Base-by-base conservation (phyloP, 2,113 vertebrate genomes). In the Hiodon tergisus region DNA sequence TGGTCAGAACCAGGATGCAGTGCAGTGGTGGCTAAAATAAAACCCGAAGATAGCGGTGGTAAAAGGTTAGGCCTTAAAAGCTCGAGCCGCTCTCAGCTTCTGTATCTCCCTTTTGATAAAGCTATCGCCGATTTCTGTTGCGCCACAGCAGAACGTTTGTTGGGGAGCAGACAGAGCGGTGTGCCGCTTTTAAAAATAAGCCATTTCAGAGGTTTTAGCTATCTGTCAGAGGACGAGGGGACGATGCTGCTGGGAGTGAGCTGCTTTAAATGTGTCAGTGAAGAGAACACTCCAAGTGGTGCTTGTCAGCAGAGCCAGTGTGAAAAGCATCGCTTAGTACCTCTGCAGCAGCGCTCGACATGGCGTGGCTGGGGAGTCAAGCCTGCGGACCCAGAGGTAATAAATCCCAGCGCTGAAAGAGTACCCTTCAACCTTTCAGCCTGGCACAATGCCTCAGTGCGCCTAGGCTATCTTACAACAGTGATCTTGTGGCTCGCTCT, bases 381-480 rank as follows among this genome's bases (percentile, higher is more conserved):
- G 81, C 75, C 61, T 67, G 2, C 0, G 3, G 75, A 54, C 78
- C 72, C 71, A 46, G 52, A 71, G 85, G 85, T 84, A 85, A 80
- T 9, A 79, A 80, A 73, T 65, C 78, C 80, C 82, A 78, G 92
- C 91, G 92, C 91, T 94, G 93, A 94, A 94, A 94, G 89, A 85
- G 88, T 83, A 84, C 87, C 90, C 93, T 94, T 93, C 90, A 94
- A 89, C 87, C 90, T 93, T 91, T 94, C 90, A 91, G 85, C 92
- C 31, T 54, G 10, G 88, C 88, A 87, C 87, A 88, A 89, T 75
- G 75, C 83, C 74, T 72, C 73, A 82, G 81, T 84, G 87, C 84
- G 82, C 82, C 2, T 17, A 83, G 76, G 88, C 82, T 90, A 90
- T 92, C 91, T 89, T 79, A 78, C 82, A 86, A 84, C 85, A 88